A percentile compares a stretch with the other conserved stretches of the same genome.
phyloP scores from a whole-genome alignment of 1,140 invertebrate genomes.

The Drepana arcuata region DNA sequence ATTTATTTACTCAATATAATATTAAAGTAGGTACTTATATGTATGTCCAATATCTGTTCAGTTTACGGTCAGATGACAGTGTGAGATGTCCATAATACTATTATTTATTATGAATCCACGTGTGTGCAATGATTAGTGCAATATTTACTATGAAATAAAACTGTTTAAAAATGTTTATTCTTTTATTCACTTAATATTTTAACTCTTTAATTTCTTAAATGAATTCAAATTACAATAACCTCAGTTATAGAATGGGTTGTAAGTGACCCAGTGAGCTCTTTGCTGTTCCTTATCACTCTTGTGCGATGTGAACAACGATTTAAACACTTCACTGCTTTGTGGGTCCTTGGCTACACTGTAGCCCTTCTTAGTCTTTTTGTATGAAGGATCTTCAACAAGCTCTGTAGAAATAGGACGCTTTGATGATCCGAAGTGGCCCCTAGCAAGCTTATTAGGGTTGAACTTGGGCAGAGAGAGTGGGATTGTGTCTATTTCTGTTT shows the following conservation, averaged over 20 bases:
- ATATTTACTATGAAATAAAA: conserved; percentile 3
- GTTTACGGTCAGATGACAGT: too few species aligned
- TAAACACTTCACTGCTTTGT: conserved; percentile 90
- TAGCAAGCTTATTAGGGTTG: conserved; percentile 57
- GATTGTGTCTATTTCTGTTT: conserved; percentile 59
- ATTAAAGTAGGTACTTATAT: not conserved
- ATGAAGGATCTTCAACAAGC: conserved; percentile 75
- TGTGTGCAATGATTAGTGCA: conserved; percentile 6
- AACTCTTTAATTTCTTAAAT: too few species aligned
- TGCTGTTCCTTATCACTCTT: conserved; percentile 88
- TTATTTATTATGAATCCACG: too few species aligned
- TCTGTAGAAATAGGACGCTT: conserved; percentile 46
- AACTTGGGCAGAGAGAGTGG: conserved; percentile 56
- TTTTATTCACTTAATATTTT: too few species aligned
- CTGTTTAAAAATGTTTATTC: not conserved
- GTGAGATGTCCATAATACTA: too few species aligned
- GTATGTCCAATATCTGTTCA: not conserved
- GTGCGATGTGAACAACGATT: conserved; percentile 95
- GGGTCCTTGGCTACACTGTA: conserved; percentile 95
- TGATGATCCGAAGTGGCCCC: conserved; percentile 53
- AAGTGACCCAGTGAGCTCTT: conserved; percentile 97
- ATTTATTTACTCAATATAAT: not conserved
- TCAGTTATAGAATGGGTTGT: conserved; percentile 97
- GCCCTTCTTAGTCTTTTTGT: conserved; percentile 83
- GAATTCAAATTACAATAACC: conserved; percentile 1